phyloP scores from a whole-genome alignment of 2,113 vertebrate genomes.

The Sylvia atricapilla region DNA sequence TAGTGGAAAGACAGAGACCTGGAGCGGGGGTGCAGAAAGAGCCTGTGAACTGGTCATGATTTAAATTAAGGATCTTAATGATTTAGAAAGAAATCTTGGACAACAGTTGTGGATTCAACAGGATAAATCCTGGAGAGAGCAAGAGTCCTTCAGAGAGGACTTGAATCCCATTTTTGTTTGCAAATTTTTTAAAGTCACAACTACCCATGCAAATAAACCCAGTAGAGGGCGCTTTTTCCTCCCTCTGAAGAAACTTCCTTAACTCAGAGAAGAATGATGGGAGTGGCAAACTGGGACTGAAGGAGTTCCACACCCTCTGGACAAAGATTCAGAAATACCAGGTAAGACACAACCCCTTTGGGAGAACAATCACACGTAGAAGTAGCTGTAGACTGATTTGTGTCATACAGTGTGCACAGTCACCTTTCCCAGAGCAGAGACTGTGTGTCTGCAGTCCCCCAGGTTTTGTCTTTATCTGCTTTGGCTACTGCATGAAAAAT shows the following conservation, averaged over 20 bases:
- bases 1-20: not conserved
- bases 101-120: not conserved
- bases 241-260: conserved; percentile 24
- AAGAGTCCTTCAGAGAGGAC: not conserved
- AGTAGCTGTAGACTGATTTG: not conserved
- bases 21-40: not conserved
- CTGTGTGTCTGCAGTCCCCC: not conserved
- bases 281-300: conserved; percentile 79
- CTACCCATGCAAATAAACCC: not conserved
- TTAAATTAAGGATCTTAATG: not conserved
- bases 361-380: accelerated
- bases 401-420: accelerated
- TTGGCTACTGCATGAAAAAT: not conserved
- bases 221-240: not conserved
- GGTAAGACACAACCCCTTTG: conserved; percentile 3
- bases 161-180: not conserved
- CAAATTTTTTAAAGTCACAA: not conserved
- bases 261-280: conserved; percentile 70
- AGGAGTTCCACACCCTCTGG: conserved; percentile 80
- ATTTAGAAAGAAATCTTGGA: not conserved
- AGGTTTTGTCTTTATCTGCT: not conserved
- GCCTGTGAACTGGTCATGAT: not conserved
- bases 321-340: conserved; percentile 80
- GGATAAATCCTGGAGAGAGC: not conserved
- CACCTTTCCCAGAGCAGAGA: not conserved